Base-by-base conservation (phyloP, 2,797 vertebrate species). In the Enteromius treurensis region DNA sequence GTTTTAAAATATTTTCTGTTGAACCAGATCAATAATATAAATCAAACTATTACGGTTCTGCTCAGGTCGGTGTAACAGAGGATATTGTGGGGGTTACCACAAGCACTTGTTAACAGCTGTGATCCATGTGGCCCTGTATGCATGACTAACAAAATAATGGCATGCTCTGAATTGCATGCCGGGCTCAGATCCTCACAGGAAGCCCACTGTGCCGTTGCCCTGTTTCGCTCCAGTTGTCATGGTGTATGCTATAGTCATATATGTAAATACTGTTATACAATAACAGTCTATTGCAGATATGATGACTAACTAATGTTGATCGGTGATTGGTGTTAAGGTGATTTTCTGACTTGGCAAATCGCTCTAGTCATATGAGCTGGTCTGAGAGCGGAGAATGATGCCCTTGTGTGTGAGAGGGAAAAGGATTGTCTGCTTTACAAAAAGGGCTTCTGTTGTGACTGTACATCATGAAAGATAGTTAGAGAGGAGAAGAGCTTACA, bases 111-210 rank as follows among this genome's bases (percentile, higher is more conserved):
- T 58, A 80, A 84, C 85, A 87, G 78, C 79, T 75, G 77, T 69
- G 80, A 84, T 84, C 74, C 75, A 78, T 79, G 84, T 53, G 45
- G 64, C 40, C 37, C 77, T 68, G 58, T 55, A 80, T 29, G 84
- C 68, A 67, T 81, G 80, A 51, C 76, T 85, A 83, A 87, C 68
- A 82, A 58, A 82, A 83, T 87, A 80, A 87, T 71, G 23, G 58
- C 74, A 76, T 80, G 81, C 67, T 71, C 73, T 65, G 51, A 69
- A 68, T 77, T 15, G 71, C 51, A 64, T 82, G 79, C 40, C 64
- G 69, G 62, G 75, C 84, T 32, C 11, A 53, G n/a, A 70, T 86
- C 64, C 79, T 74, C 32, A 65, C 51, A 21, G 45, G 75, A 78
- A 73, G 51, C 55, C 40, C 4, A 19, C 6, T 80, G 64, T 55